Base-by-base conservation (phyloP, 2,113 vertebrate genomes). In the Dipodomys spectabilis region DNA sequence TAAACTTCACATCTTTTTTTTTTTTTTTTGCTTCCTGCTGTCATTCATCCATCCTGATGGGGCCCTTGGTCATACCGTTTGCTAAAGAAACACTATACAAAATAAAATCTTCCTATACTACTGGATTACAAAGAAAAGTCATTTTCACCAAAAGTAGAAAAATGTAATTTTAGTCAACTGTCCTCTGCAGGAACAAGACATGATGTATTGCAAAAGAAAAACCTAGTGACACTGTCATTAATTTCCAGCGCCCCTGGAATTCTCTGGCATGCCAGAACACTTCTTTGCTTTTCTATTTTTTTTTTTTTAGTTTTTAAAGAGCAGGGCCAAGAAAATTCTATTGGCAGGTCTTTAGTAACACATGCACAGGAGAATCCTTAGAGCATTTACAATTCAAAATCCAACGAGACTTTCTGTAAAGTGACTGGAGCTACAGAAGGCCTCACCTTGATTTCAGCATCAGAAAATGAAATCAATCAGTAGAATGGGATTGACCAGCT, bases 81-180 rank as follows among this genome's bases (percentile, higher is more conserved):
- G 84, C 90, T 86, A 82, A 78, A 85, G 83, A 97, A 93, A 92
- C 0, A 23, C 69, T 93, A 25, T 53, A 74, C 81, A 73, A 89
- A 95, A 96, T 87, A 83, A 91, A 91, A 96, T n/a, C n/a, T 73
- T 62, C 62, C 87, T 77, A 20, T 45, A 85, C 69, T 35, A 62
- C 91, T 79, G 35, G 79, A 86, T 91, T 94, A 94, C 91, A 91
- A 89, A 95, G 95, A 94, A 94, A 96, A 96, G 94, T 68, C 92
- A 97, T 97, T 97, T 95, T 94, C 93, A 85, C 94, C 92, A 87
- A 91, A 92, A 96, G 89, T 71, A 93, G 95, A 95, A 96, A 97
- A 97, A 95, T 91, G 82, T 97, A 96, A 96, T 97, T 96, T 97
- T 95, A 96, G 95, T 95, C 97, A 96, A 95, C 96, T 96, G 96